These are phyloP conservation scores for Ganaspis sp. DNA, from an alignment of 1,140 invertebrate genomes.

Conservation along the genomic window DNA sequence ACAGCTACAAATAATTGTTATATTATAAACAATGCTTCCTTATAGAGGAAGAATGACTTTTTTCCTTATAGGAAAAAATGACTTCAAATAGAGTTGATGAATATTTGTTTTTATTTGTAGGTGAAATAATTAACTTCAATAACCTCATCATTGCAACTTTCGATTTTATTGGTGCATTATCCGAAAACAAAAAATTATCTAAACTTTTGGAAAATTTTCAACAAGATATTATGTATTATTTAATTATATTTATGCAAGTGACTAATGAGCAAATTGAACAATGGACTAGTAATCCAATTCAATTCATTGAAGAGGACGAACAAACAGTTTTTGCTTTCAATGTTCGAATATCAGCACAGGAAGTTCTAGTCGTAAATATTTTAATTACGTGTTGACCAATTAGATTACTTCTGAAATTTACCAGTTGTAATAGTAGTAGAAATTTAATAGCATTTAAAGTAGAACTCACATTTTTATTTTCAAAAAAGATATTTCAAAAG, in stretches of 20 bases:
- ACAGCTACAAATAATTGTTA: too few species aligned
- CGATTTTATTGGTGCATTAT: conserved; percentile 83
- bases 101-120: conserved; percentile 69
- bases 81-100: neutral
- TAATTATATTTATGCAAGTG: conserved; percentile 87
- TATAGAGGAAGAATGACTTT: too few species aligned
- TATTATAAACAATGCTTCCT: too few species aligned
- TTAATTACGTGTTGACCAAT: too few species aligned
- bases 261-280: conserved; percentile 85
- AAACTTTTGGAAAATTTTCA: conserved; percentile 82
- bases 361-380: conserved; percentile 79
- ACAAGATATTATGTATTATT: conserved; percentile 85
- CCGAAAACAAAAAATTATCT: conserved; percentile 80
- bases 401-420: too few species aligned
- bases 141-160: conserved; percentile 87
- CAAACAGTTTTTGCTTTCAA: conserved; percentile 83
- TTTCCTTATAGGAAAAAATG: too few species aligned
- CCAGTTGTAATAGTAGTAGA: too few species aligned
- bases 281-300: conserved; percentile 84
- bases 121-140: conserved; percentile 84
- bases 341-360: conserved; percentile 86
- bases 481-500: too few species aligned
- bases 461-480: too few species aligned
- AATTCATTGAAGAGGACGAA: conserved; percentile 89
- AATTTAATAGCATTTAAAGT: too few species aligned